Conservation (phyloP, 37 sponge, comb jelly and placozoan genomes). For the Ianthella basta region DNA sequence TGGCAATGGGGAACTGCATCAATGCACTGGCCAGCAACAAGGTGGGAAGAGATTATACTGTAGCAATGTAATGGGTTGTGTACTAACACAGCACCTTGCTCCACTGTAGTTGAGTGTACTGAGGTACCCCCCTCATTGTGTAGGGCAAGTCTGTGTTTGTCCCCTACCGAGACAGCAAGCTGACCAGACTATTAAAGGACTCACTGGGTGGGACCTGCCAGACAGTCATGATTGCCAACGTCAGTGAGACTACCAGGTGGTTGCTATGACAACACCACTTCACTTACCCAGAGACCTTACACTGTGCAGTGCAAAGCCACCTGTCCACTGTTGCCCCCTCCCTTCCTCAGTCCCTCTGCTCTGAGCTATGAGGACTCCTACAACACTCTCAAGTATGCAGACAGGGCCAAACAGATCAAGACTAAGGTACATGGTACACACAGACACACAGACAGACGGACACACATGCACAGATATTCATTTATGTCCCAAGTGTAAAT, state of each 20-base stretch:
- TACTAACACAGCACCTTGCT: too few species aligned
- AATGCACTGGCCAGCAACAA: constrained; percentile 93
- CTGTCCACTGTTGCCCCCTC: too few species aligned
- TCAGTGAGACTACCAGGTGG: constrained; percentile 57
- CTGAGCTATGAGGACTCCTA: constrained; percentile 92
- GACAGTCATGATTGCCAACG: constrained; percentile 96
- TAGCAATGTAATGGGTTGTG: too few species aligned
- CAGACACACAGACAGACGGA: background rate
- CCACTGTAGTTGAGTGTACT: too few species aligned
- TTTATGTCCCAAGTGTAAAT: too few species aligned
- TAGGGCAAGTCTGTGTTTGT: too few species aligned
- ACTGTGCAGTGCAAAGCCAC: too few species aligned
- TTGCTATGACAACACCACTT: too few species aligned
- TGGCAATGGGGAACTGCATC: constrained; percentile 98
- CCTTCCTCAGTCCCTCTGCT: constrained; percentile 77
- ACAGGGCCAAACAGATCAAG: constrained; percentile 95
- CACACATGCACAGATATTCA: too few species aligned
- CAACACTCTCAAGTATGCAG: constrained; percentile 98
- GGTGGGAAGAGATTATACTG: too few species aligned
- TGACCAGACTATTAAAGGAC: constrained; percentile 96
- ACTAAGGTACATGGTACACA: constrained; percentile 57
- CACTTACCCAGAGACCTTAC: too few species aligned
- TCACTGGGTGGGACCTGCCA: constrained; percentile 95
- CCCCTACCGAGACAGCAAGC: constrained; percentile 97
- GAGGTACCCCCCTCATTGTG: too few species aligned